These are phyloP conservation scores for Nomada ferruginata DNA, from an alignment of 2,888 invertebrate genomes.

Conservation along the genomic window DNA sequence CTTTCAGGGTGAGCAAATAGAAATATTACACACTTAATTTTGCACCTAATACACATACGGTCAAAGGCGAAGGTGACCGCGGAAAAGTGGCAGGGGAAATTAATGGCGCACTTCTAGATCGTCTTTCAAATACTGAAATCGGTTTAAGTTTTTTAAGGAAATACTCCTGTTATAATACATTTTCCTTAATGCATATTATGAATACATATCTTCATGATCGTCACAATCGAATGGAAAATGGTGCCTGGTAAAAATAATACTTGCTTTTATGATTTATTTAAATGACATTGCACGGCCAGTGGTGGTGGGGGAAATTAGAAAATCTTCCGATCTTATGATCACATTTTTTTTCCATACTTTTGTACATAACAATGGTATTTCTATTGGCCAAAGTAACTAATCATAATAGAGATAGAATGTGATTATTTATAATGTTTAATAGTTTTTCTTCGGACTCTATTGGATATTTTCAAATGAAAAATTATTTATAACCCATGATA, in stretches of 20 bases:
- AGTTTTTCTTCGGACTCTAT: neutral
- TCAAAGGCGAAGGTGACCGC: slow-evolving; percentile 76
- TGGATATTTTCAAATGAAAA: neutral
- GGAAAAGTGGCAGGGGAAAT: slow-evolving; percentile 17
- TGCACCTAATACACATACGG: slow-evolving; percentile 43
- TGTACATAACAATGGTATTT: slow-evolving; percentile 6
- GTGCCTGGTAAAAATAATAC: neutral
- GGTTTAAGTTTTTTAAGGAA: neutral
- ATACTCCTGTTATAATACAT: neutral
- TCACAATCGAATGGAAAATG: neutral
- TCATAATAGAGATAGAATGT: neutral
- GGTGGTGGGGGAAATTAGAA: slow-evolving; percentile 32
- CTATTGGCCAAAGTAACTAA: neutral
- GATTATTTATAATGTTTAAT: neutral
- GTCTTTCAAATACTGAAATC: slow-evolving; percentile 7
- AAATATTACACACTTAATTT: slow-evolving; percentile 14
- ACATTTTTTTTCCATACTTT: slow-evolving; percentile 1
- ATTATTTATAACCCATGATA: neutral
- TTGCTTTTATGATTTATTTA: slow-evolving; percentile 14
- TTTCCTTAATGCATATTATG: neutral
- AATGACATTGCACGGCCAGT: neutral
- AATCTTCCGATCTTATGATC: slow-evolving; percentile 29
- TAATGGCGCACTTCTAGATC: slow-evolving; percentile 12
- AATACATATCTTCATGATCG: neutral
- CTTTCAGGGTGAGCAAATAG: slow-evolving; percentile 92